Evolutionary conservation across 2,888 invertebrate species (phyloP).

Genomic region (Parthenolecanium corni): DNA sequence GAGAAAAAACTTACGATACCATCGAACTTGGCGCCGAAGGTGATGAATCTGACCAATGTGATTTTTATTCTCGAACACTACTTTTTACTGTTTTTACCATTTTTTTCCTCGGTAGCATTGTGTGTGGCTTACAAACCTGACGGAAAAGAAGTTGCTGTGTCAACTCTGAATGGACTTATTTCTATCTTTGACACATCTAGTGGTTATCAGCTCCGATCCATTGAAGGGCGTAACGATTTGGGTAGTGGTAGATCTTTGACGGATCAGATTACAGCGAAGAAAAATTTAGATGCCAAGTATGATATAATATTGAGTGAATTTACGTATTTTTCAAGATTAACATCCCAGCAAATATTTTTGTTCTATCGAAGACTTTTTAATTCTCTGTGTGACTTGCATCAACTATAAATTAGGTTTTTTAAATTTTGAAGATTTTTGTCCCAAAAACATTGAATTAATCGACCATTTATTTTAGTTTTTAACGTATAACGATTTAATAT

Average conservation of each 20-base stretch:
- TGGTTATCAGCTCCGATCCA: conserved; percentile 57
- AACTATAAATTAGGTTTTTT: no score
- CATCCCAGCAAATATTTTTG: no score
- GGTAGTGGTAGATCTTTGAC: conserved; percentile 70
- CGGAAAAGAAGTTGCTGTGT: conserved; percentile 84
- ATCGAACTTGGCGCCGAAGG: conserved; percentile 61
- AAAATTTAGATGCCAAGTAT: conserved; percentile 72
- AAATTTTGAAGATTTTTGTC: background rate
- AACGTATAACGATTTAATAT: no score
- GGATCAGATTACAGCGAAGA: conserved; percentile 79
- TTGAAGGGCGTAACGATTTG: conserved; percentile 83
- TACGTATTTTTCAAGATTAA: no score
- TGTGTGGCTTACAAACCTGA: conserved; percentile 79
- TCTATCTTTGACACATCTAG: conserved; percentile 63
- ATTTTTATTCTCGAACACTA: no score
- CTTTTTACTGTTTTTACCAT: background rate
- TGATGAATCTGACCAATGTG: background rate
- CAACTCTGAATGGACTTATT: conserved; percentile 78
- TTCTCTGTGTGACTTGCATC: no score
- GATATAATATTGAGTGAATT: no score
- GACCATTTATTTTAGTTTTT: no score
- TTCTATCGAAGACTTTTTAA: no score
- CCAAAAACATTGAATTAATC: no score
- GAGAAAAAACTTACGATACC: conserved; percentile 66
- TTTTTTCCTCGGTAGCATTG: conserved; percentile 45